Conservation (phyloP, 2,888 invertebrate genomes). For the Tiliacea aurago region DNA sequence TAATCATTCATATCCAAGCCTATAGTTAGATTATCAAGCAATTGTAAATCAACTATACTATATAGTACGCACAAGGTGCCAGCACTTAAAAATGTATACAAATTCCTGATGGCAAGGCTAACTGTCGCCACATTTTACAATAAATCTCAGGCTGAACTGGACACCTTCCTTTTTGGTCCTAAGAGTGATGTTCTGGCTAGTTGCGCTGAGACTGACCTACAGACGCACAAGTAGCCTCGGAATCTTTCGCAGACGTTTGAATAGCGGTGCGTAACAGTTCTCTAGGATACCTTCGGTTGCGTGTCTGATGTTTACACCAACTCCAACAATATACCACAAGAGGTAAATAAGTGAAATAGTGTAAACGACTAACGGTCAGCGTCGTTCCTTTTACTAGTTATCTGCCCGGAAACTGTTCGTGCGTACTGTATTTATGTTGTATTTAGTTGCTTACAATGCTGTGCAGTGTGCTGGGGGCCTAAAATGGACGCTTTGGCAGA, state of each 20-base stretch:
- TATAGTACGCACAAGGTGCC: slow-evolving; percentile 1
- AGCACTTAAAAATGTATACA: slow-evolving; percentile 30
- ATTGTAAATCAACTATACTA: background rate
- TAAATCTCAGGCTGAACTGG: slow-evolving; percentile 41
- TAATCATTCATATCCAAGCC: slow-evolving; percentile 3
- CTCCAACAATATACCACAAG: slow-evolving; percentile 51
- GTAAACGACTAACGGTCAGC: slow-evolving; percentile 52
- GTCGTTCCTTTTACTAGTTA: slow-evolving; percentile 32
- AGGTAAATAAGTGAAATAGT: slow-evolving; percentile 57
- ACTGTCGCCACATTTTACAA: slow-evolving; percentile 31
- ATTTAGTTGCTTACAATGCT: slow-evolving; percentile 18
- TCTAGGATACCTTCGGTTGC: slow-evolving; percentile 36
- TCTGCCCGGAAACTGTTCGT: slow-evolving; percentile 20
- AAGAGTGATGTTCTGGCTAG: slow-evolving; percentile 34
- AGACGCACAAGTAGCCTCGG: slow-evolving; percentile 17
- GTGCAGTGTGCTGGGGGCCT: too few species aligned
- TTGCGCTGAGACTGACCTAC: slow-evolving; percentile 26
- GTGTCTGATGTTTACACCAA: slow-evolving; percentile 53
- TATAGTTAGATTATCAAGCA: background rate
- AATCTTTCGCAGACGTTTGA: slow-evolving; percentile 53
- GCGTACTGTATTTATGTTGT: slow-evolving; percentile 11
- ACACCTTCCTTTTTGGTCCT: slow-evolving; percentile 55
- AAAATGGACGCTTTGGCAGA: too few species aligned
- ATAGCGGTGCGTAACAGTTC: slow-evolving; percentile 56
- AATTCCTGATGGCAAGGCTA: slow-evolving; percentile 11